Evolutionary conservation across 2,888 invertebrate species (phyloP).

Genomic region (Drosophila yooni): DNA sequence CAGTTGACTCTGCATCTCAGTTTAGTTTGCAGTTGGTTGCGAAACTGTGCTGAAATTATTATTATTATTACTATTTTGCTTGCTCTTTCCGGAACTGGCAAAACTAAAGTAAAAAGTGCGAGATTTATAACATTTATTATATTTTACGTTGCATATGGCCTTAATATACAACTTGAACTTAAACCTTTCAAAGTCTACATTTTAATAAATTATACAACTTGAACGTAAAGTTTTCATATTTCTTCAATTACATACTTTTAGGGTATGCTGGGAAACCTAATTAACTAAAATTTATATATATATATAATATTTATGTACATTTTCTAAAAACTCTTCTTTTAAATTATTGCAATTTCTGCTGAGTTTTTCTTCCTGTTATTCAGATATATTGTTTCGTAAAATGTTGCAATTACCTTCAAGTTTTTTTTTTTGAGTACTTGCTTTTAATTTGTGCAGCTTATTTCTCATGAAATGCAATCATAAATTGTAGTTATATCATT

Average conservation of each 20-base stretch:
- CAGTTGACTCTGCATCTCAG: slow-evolving; percentile 47
- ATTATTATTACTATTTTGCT: not conserved
- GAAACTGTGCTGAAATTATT: slow-evolving; percentile 19
- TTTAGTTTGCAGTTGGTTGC: slow-evolving; percentile 3
- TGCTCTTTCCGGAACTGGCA: slow-evolving; percentile 3
- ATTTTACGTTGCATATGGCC: not conserved
- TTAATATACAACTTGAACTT: not conserved
- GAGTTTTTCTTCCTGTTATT: not conserved
- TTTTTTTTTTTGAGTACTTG: not conserved
- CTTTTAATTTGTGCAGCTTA: not conserved
- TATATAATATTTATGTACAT: not conserved
- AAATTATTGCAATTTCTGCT: not conserved
- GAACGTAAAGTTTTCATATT: not conserved
- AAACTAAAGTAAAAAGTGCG: slow-evolving; percentile 22
- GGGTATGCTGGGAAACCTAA: not conserved
- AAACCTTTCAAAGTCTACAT: not conserved
- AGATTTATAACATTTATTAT: slow-evolving; percentile 28
- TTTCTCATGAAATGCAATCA: not conserved
- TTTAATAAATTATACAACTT: not conserved
- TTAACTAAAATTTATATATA: not conserved
- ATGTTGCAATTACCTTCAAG: not conserved
- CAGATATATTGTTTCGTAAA: not conserved
- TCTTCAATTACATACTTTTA: not conserved
- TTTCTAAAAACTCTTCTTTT: not conserved
- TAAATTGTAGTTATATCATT: not conserved